These are phyloP conservation scores for Andrena marginata DNA, from an alignment of 2,888 invertebrate genomes.

Conservation along the genomic window DNA sequence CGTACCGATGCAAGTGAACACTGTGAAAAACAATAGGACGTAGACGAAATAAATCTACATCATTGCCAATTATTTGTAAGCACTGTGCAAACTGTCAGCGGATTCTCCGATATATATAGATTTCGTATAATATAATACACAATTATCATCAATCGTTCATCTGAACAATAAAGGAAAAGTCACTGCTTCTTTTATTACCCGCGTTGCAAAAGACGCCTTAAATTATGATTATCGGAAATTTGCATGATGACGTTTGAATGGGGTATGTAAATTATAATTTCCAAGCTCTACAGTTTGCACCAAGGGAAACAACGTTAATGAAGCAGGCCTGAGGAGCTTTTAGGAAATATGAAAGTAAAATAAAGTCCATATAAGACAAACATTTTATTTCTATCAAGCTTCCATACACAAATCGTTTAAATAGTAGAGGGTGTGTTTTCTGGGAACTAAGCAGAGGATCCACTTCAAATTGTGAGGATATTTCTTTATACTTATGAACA, in stretches of 20 bases:
- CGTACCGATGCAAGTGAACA: slow-evolving; percentile 3
- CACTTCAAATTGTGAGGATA: too few relatives aligned
- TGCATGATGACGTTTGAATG: background rate
- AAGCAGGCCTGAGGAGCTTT: background rate
- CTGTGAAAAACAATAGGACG: slow-evolving; percentile 14
- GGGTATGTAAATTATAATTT: background rate
- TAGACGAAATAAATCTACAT: background rate
- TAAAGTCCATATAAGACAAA: background rate
- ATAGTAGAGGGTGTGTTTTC: too few relatives aligned
- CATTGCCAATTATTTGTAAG: too few relatives aligned
- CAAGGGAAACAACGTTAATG: background rate
- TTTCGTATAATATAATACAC: background rate
- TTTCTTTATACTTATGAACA: too few relatives aligned
- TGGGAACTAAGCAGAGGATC: too few relatives aligned
- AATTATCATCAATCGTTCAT: background rate
- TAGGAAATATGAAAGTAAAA: slow-evolving; percentile 10
- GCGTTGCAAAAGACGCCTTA: background rate
- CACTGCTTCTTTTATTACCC: background rate
- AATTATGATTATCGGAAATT: background rate
- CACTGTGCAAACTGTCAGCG: background rate
- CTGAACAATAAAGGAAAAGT: background rate
- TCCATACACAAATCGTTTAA: background rate
- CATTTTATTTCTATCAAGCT: background rate
- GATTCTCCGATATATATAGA: background rate
- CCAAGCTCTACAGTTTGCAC: background rate